Evolutionary conservation across 2,797 vertebrate species (phyloP).

Genomic region (Cheracebus regulus): DNA sequence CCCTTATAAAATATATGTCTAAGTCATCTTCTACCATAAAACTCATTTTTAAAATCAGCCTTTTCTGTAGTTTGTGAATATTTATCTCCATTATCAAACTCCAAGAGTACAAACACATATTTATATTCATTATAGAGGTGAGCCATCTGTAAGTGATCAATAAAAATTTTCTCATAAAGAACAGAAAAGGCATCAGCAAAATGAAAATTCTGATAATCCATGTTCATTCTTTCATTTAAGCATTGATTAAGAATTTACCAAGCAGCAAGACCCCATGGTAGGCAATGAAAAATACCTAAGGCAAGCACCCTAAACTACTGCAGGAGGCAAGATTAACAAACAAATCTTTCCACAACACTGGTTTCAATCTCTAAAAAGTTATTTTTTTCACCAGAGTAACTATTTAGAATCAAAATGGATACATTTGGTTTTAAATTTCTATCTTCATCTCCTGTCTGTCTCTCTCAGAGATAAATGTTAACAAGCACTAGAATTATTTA

Average conservation of each 20-base stretch:
- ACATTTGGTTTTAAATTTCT: background rate
- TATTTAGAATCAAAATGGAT: background rate
- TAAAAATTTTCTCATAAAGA: background rate
- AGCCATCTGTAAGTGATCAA: background rate
- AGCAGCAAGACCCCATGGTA: accelerated
- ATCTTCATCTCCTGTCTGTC: background rate
- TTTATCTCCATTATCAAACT: background rate
- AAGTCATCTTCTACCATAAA: background rate
- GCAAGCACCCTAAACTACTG: background rate
- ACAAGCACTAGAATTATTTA: background rate
- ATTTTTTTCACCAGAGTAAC: background rate
- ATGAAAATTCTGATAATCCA: background rate
- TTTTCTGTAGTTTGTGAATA: background rate
- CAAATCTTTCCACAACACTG: background rate
- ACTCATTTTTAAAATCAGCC: background rate
- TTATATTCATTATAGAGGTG: background rate
- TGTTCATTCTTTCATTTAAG: background rate
- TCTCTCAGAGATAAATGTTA: background rate
- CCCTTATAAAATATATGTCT: background rate
- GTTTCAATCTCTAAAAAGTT: background rate
- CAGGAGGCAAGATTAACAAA: background rate
- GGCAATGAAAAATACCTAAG: no score
- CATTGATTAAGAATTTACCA: background rate
- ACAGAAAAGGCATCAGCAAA: background rate
- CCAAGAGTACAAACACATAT: background rate